Evolutionary conservation across 2,888 invertebrate genomes (phyloP), one percentile per base, ranked within the genome.

Genomic region (Macrosiphum euphorbiae): DNA sequence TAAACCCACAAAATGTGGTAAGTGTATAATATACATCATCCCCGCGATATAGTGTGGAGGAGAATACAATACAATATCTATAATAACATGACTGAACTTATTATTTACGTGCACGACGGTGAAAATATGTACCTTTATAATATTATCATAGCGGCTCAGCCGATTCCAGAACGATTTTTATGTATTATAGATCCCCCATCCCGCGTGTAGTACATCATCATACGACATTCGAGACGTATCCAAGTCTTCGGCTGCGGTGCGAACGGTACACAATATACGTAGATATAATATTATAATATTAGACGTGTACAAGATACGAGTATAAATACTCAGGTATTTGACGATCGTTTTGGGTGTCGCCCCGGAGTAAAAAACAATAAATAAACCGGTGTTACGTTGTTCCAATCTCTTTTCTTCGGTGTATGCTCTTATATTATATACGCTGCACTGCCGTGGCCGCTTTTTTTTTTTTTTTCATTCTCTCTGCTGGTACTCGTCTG

Each of bases 321-420:
- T 92, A 88, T 41, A 92, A 88, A 92, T 88, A 88, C 52, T n/a
- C 78, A 8, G 78, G 35, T 88, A 28, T 90, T 93, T 90, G 89
- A 85, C 47, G 93, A 85, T 90, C 89, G 47, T 93, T 89, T 85
- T 35, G 85, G 88, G 67, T 93, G 93, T 93, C 89, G 93, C 90
- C 93, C 90, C 90, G 50, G 90, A 93, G 90, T 86, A 93, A 93
- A 93, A 93, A 93, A 93, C 93, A 47, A 93, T 93, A 93, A 93
- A 93, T 93, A 93, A 93, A 93, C 93, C 85, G 90, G 93, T 90
- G 93, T 93, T 93, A 93, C 90, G 85, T 93, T 90, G 78, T 85
- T 67, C 61, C 61, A 50, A 92, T 87, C 47, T 87, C 8, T 91
- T 86, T 91, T 61, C 50, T 58, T 50, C 50, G 24, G 41, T 20